Evolutionary conservation across 2,797 vertebrate species (phyloP).

Genomic region (Borostomias antarcticus): DNA sequence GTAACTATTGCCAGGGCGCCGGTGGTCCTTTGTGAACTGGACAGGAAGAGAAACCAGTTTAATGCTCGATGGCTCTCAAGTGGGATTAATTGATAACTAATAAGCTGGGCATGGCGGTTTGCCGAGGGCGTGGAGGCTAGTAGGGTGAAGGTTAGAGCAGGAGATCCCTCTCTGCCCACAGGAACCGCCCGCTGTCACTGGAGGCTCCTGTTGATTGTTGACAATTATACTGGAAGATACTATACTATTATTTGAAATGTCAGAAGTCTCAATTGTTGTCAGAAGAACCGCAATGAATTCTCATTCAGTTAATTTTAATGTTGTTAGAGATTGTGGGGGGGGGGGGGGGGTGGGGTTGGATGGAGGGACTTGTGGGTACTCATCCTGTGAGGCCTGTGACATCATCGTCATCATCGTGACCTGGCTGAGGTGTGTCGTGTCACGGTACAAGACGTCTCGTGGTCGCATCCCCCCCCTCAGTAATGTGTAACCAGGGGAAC

Average conservation of each 20-base stretch:
- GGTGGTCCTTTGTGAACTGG: conserved; percentile 14
- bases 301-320: too few species aligned
- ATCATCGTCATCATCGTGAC: conserved; percentile 14
- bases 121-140: conserved; percentile 59
- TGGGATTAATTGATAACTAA: conserved; percentile 66
- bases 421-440: conserved; percentile 27
- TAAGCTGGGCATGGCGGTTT: conserved; percentile 54
- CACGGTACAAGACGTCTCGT: conserved; percentile 35
- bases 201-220: too few species aligned
- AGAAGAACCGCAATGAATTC: too few species aligned
- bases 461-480: conserved; percentile 42
- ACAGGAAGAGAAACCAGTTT: conserved; percentile 34
- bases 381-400: not conserved
- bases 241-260: too few species aligned
- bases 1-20: conserved; percentile 30
- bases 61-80: conserved; percentile 49
- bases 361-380: too few species aligned
- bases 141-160: conserved; percentile 58
- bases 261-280: too few species aligned
- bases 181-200: too few species aligned
- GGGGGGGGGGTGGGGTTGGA: too few species aligned
- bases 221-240: too few species aligned
- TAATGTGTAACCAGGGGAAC: conserved; percentile 73
- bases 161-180: too few species aligned
- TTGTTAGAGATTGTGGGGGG: not conserved